These are phyloP conservation scores for Cyprinodon diabolis DNA, from an alignment of 2,797 vertebrate species.

Conservation along the genomic window DNA sequence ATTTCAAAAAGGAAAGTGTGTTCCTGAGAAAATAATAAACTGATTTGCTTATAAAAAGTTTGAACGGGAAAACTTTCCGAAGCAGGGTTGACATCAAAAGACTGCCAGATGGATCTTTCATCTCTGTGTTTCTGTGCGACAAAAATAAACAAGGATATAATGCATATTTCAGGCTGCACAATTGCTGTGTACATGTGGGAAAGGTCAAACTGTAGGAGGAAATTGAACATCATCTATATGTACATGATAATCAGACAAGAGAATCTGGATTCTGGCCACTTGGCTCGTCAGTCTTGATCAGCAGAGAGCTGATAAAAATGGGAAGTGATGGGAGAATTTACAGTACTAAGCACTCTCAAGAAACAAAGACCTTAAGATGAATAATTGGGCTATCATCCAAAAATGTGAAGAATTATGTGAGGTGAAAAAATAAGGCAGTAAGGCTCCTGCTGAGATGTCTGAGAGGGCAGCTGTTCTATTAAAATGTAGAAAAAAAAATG, in stretches of 20 bases:
- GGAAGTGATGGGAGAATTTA: constrained; percentile 55
- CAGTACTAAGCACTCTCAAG: constrained; percentile 41
- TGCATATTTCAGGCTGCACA: constrained; percentile 36
- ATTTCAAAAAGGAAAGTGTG: constrained; percentile 1
- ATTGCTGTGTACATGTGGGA: constrained; percentile 35
- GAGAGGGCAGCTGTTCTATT: constrained; percentile 39
- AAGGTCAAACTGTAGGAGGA: constrained; percentile 54
- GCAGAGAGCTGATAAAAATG: constrained; percentile 54
- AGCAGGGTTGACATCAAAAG: constrained; percentile 39
- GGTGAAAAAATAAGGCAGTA: constrained; percentile 61
- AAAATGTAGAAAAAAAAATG: constrained; percentile 7
- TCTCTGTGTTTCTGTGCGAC: constrained; percentile 26
- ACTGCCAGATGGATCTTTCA: constrained; percentile 37
- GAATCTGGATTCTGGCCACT: constrained; percentile 43
- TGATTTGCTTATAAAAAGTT: constrained; percentile 26
- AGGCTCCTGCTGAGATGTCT: constrained; percentile 56
- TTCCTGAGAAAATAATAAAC: constrained; percentile 15
- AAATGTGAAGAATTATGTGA: constrained; percentile 57
- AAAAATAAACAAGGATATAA: constrained; percentile 30
- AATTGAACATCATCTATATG: constrained; percentile 54
- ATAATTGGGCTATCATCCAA: constrained; percentile 63
- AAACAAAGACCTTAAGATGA: constrained; percentile 60
- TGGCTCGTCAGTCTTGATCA: constrained; percentile 52
- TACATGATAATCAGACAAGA: constrained; percentile 48
- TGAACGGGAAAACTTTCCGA: constrained; percentile 25